Percentiles rank a stretch among this genome's conserved stretches.
Evolutionary conservation across 1,140 invertebrate species (phyloP).

Genomic region (Pseudomyrmex cubaensis): DNA sequence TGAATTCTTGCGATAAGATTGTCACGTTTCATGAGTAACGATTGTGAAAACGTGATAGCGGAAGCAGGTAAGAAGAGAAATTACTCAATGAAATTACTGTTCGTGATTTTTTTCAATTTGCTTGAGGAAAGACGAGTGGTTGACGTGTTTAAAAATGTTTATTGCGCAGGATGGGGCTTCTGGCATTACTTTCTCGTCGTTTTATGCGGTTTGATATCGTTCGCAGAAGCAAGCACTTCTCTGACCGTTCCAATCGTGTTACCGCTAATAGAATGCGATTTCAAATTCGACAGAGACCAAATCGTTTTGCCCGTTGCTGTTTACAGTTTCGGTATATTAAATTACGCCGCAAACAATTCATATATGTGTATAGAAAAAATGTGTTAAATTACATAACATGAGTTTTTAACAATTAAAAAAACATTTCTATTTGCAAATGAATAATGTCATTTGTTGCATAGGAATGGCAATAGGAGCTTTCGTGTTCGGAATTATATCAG

Average conservation of each 20-base stretch:
- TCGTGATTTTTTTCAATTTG: not conserved
- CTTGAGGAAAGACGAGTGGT: not conserved
- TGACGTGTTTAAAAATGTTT: slow-evolving; percentile 11
- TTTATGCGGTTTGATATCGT: slow-evolving; percentile 70
- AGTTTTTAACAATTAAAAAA: too few species aligned
- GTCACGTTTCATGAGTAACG: slow-evolving; percentile 61
- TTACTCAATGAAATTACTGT: not conserved
- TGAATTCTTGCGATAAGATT: slow-evolving; percentile 6
- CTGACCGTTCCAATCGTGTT: slow-evolving; percentile 64
- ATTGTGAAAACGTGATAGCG: slow-evolving; percentile 67
- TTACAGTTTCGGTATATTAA: slow-evolving; percentile 69
- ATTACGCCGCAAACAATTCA: too few species aligned
- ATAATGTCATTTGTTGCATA: slow-evolving; percentile 18
- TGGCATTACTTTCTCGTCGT: slow-evolving; percentile 72
- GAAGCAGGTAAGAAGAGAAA: slow-evolving; percentile 68
- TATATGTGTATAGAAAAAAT: too few species aligned
- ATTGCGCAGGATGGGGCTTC: slow-evolving; percentile 73
- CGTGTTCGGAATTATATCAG: slow-evolving; percentile 72
- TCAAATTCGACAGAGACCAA: slow-evolving; percentile 62
- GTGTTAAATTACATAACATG: too few species aligned
- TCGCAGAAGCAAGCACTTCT: slow-evolving; percentile 72
- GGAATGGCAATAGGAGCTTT: slow-evolving; percentile 76
- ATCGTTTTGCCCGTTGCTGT: slow-evolving; percentile 60
- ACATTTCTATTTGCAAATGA: too few species aligned
- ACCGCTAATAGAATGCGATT: slow-evolving; percentile 74